Percentiles rank a stretch among this genome's conserved stretches.
Conservation (phyloP, 2,888 invertebrate genomes). For the Parnassius smintheus region DNA sequence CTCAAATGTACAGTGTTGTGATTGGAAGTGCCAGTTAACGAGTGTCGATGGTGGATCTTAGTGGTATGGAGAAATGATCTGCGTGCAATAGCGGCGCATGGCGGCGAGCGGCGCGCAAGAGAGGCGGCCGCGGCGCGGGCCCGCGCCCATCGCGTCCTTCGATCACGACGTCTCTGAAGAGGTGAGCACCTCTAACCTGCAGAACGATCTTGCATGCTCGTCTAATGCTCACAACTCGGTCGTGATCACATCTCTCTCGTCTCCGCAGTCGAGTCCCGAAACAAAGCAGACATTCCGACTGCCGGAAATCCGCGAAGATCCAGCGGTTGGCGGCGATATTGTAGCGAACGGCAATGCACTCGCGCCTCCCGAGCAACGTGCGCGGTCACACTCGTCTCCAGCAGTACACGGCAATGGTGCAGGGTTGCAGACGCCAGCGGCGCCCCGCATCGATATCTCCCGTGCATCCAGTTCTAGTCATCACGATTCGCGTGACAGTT, state of each 20-base stretch:
- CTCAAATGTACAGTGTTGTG: slow-evolving; percentile 23
- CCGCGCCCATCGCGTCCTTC: slow-evolving; percentile 96
- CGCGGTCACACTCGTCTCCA: slow-evolving; percentile 68
- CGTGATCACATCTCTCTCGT: slow-evolving; percentile 10
- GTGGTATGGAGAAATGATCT: slow-evolving; percentile 19
- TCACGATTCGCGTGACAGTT: slow-evolving; percentile 91
- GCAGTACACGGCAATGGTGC: slow-evolving; percentile 42
- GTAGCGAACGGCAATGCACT: slow-evolving; percentile 40
- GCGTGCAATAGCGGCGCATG: slow-evolving; percentile 36
- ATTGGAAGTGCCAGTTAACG: not conserved
- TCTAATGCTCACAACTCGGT: not conserved
- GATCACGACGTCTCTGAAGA: slow-evolving; percentile 93
- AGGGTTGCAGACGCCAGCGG: slow-evolving; percentile 83
- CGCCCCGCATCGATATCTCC: slow-evolving; percentile 94
- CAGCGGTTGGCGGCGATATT: slow-evolving; percentile 41
- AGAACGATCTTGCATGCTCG: not conserved
- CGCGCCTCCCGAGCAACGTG: slow-evolving; percentile 62
- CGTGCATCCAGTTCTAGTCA: slow-evolving; percentile 94
- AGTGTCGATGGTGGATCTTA: not conserved
- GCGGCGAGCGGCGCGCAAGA: slow-evolving; percentile 51
- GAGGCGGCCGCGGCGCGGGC: slow-evolving; percentile 91
- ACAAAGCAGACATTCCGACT: slow-evolving; percentile 78
- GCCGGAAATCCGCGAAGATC: slow-evolving; percentile 80
- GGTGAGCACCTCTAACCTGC: slow-evolving; percentile 52
- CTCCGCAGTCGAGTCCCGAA: slow-evolving; percentile 80